Evolutionary conservation across 2,113 vertebrate species (phyloP).

Genomic region (Nothobranchius kuhntae): DNA sequence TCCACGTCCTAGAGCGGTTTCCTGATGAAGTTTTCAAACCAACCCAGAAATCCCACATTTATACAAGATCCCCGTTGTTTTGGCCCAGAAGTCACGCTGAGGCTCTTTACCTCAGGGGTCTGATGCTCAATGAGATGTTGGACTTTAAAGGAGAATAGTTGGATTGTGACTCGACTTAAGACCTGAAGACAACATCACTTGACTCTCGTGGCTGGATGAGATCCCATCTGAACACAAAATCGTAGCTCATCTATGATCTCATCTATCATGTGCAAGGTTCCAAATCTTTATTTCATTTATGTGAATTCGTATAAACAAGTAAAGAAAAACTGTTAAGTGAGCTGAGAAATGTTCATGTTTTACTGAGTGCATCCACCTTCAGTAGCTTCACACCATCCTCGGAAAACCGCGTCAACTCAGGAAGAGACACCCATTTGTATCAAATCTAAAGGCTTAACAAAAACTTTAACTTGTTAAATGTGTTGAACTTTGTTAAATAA

Average conservation of each 20-base stretch:
- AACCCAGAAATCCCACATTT: background rate
- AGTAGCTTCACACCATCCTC: too few relatives aligned
- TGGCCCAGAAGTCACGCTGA: constrained; percentile 35
- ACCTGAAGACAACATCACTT: constrained; percentile 55
- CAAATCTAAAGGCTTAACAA: background rate
- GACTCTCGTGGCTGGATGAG: constrained; percentile 29
- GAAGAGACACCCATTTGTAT: background rate
- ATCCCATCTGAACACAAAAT: background rate
- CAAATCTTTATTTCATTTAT: too few relatives aligned
- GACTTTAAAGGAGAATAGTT: constrained; percentile 3
- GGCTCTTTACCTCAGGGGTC: constrained; percentile 26
- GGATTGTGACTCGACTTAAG: constrained; percentile 12
- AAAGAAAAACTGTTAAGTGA: too few relatives aligned
- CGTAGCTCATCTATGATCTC: too few relatives aligned
- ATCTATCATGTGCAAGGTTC: too few relatives aligned
- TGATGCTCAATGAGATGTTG: constrained; percentile 15
- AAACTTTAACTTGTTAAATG: too few relatives aligned
- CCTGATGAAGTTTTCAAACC: background rate
- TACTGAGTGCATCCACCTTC: too few relatives aligned
- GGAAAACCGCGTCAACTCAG: too few relatives aligned
- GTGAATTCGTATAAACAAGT: too few relatives aligned
- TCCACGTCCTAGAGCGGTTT: background rate
- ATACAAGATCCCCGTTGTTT: constrained; percentile 18
- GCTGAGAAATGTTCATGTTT: too few relatives aligned
- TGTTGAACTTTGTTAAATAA: background rate